These are phyloP conservation scores for Aphrophora alni DNA, from an alignment of 2,888 invertebrate species.

Conservation along the genomic window DNA sequence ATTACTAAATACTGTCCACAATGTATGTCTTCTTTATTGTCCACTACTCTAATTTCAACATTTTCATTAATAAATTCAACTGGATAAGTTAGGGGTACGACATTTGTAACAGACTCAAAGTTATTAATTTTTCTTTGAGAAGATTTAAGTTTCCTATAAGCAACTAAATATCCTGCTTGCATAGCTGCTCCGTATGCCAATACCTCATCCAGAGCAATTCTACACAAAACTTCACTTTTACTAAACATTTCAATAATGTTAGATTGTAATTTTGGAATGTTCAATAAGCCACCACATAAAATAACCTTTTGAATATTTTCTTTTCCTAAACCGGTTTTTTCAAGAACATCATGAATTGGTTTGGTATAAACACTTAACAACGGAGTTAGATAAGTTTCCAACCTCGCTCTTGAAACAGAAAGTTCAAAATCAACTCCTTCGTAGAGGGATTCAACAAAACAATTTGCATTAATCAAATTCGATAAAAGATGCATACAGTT, in stretches of 20 bases:
- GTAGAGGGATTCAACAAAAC: slow-evolving; percentile 78
- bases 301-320: slow-evolving; percentile 55
- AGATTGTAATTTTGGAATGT: slow-evolving; percentile 76
- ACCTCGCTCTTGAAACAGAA: slow-evolving; percentile 72
- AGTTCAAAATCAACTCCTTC: slow-evolving; percentile 82
- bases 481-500: slow-evolving; percentile 78
- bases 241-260: slow-evolving; percentile 66
- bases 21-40: neutral
- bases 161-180: slow-evolving; percentile 60
- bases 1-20: neutral
- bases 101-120: neutral
- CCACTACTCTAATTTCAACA: neutral
- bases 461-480: slow-evolving; percentile 73
- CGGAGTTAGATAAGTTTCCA: slow-evolving; percentile 71
- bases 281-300: slow-evolving; percentile 77
- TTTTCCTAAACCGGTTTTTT: neutral
- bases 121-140: neutral
- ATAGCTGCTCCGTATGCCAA: slow-evolving; percentile 78
- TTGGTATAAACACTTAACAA: slow-evolving; percentile 65
- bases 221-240: neutral
- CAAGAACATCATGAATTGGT: slow-evolving; percentile 65
- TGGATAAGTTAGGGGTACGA: neutral
- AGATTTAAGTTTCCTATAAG: neutral
- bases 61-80: neutral
- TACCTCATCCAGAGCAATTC: slow-evolving; percentile 75